Evolutionary conservation across 1,140 invertebrate species (phyloP), one percentile per base, ranked within the genome.

Genomic region (Druon quercuslanigerum): DNA sequence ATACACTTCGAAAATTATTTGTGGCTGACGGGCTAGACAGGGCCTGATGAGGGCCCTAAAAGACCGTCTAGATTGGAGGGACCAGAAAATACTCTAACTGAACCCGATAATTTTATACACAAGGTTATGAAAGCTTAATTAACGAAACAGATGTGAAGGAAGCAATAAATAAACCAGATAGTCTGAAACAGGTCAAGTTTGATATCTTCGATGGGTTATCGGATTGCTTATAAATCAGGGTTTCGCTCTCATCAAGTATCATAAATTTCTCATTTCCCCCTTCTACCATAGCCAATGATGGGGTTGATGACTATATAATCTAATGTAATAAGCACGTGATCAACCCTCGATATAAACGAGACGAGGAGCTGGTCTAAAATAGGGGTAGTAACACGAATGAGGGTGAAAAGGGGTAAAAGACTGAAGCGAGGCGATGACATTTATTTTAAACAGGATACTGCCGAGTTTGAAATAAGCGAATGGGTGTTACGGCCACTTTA

Each of bases 181-280:
- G 71, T 25, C 71, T 33, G 71, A 73, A 50, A 83, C 81, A 82
- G 75, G 82, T 85, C 82, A 82, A 79, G 78, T 82, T 56, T 72
- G 85, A 86, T 89, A 90, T 91, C 87, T 83, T 84, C 60, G 73
- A 46, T 52, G 70, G 83, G 83, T 87, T 91, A 90, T 91, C 89
- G 82, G 80, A 60, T 77, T 80, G 79, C 85, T 85, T 86, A 89
- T 91, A 90, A 91, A 91, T 91, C 87, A 90, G 77, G 13, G 40
- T 40, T 66, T 66, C 60, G 60, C 60, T 33, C 80, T 79, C 82
- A 81, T 85, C 81, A 82, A 79, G 60, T 14, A 25, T 16, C 60
- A 25, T 40, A 40, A 66, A 12, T 16, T 40, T 66, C 60, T 6
- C 20, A 13, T 20, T n/a, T 16, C 76, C 83, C 25, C 25, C 25